Conservation (phyloP, 1,140 invertebrate genomes). For the Tetramorium simillimum region DNA sequence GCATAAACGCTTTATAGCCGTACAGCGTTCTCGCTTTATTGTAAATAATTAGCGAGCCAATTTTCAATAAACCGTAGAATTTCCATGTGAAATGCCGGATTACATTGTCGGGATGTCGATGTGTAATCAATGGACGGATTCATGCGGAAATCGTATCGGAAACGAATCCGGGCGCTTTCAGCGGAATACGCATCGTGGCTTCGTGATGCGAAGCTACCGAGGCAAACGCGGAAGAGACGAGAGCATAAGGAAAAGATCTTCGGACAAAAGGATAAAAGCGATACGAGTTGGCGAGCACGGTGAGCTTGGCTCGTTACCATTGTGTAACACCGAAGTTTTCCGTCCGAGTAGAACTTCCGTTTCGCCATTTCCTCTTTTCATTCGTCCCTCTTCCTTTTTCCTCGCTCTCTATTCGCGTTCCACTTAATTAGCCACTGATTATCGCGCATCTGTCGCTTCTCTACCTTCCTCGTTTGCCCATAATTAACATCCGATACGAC, state of each 20-base stretch:
- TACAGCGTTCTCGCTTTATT: background rate
- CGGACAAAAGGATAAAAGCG: background rate
- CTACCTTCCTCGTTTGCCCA: background rate
- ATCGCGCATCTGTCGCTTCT: background rate
- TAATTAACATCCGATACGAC: slow-evolving; percentile 35
- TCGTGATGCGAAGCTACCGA: background rate
- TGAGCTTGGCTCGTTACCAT: slow-evolving; percentile 16
- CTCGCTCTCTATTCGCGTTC: background rate
- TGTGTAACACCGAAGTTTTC: slow-evolving; percentile 30
- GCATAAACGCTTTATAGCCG: background rate
- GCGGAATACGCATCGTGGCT: background rate
- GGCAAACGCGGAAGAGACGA: background rate
- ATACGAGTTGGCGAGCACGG: background rate
- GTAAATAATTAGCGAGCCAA: slow-evolving; percentile 8
- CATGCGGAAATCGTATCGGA: slow-evolving; percentile 5
- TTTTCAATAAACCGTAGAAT: background rate
- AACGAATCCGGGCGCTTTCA: slow-evolving; percentile 1
- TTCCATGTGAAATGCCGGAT: background rate
- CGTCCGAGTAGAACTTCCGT: slow-evolving; percentile 11
- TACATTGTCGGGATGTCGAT: slow-evolving; percentile 11
- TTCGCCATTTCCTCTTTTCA: background rate
- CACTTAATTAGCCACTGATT: slow-evolving; percentile 45
- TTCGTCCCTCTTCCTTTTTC: background rate
- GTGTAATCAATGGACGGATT: background rate
- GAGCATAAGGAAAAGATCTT: background rate